These are phyloP conservation scores for Echinarachnius parma DNA, from an alignment of 53 echinoderm and acorn worm species.

Conservation along the genomic window DNA sequence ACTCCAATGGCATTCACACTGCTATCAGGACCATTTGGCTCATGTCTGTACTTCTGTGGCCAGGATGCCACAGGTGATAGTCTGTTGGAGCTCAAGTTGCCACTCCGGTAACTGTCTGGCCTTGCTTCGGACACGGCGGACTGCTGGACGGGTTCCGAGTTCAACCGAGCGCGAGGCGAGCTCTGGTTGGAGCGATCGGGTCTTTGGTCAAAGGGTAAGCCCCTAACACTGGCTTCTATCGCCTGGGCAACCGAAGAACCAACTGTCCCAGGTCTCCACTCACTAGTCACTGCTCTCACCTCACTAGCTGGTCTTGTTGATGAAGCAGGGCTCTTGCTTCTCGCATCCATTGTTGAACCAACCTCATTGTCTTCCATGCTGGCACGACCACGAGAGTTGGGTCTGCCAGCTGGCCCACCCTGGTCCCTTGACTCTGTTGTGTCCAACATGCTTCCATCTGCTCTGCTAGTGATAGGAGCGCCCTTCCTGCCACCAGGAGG, in stretches of 20 bases:
- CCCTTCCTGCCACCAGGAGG: slow-evolving; percentile 43
- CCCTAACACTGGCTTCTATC: slow-evolving; percentile 30
- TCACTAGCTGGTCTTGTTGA: slow-evolving; percentile 21
- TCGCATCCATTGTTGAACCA: slow-evolving; percentile 63
- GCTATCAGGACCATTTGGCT: slow-evolving; percentile 64
- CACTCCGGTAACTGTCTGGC: slow-evolving; percentile 61
- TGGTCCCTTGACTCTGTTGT: slow-evolving; percentile 57
- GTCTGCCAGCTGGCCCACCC: slow-evolving; percentile 15
- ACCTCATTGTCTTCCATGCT: slow-evolving; percentile 65
- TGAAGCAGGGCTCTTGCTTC: slow-evolving; percentile 53
- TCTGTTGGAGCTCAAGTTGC: slow-evolving; percentile 39
- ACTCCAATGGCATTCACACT: slow-evolving; percentile 60
- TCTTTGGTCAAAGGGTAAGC: slow-evolving; percentile 37
- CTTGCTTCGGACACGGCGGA: slow-evolving; percentile 33
- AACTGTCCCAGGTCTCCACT: slow-evolving; percentile 17
- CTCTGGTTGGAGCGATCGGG: slow-evolving; percentile 60
- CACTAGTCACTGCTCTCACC: slow-evolving; percentile 9
- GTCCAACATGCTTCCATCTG: slow-evolving; percentile 35
- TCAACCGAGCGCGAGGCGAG: slow-evolving; percentile 34
- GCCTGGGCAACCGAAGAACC: slow-evolving; percentile 36
- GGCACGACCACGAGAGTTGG: slow-evolving; percentile 28
- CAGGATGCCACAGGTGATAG: slow-evolving; percentile 39
- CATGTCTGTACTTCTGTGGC: slow-evolving; percentile 65
- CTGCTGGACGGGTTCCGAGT: slow-evolving; percentile 37
- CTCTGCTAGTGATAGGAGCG: slow-evolving; percentile 21